Conservation (phyloP, 2,888 invertebrate species). For the Sussaba pulchella region DNA sequence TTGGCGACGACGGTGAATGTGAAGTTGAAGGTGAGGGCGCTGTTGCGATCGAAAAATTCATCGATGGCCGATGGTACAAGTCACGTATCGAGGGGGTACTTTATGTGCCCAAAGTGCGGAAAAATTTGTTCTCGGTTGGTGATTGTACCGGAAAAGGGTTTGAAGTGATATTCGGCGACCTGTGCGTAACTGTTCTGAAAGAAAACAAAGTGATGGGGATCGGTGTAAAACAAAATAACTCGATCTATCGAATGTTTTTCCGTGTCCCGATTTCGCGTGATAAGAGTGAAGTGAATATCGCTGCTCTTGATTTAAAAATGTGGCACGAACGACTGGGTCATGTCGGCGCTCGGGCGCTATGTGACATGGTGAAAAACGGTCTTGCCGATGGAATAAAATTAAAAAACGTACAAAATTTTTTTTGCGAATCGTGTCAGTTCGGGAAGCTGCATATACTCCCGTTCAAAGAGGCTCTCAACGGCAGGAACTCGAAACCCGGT, state of each 20-base stretch:
- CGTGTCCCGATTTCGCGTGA: background rate
- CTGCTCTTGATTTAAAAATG: too few species aligned
- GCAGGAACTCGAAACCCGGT: too few species aligned
- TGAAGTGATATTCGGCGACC: background rate
- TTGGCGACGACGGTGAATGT: background rate
- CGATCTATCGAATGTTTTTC: background rate
- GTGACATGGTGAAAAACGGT: background rate
- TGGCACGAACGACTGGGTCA: background rate
- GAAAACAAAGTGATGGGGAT: background rate
- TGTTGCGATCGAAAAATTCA: background rate
- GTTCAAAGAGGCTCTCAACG: background rate
- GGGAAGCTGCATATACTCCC: background rate
- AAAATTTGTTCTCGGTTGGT: background rate
- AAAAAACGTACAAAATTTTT: background rate
- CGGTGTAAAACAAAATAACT: background rate
- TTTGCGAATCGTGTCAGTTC: background rate
- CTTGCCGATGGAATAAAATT: background rate
- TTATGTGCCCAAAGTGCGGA: background rate
- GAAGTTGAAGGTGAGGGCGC: background rate
- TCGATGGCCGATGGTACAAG: background rate
- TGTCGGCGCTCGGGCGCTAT: background rate
- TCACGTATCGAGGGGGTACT: background rate
- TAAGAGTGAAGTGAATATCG: background rate
- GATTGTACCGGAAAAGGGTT: background rate
- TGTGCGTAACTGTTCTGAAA: background rate